A percentile compares a stretch with the other conserved stretches of the same genome.
These are phyloP conservation scores for Zonotrichia albicollis DNA, from an alignment of 2,797 vertebrate species.

Conservation along the genomic window DNA sequence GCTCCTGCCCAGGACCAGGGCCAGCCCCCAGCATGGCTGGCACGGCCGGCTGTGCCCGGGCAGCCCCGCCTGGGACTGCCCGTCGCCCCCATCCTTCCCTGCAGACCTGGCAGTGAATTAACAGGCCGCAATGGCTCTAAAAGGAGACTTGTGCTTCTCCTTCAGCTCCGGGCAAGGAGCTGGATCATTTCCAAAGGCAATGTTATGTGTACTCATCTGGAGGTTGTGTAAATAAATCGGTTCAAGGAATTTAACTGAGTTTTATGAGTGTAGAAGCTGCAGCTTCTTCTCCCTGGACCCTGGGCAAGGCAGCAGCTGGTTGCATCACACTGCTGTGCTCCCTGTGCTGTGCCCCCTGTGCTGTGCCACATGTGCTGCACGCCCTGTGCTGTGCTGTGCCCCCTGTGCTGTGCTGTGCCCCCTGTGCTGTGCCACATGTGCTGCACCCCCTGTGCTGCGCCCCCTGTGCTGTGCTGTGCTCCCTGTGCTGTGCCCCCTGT, in stretches of 20 bases:
- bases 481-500: too few relatives aligned
- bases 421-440: too few relatives aligned
- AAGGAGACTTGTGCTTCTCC: background rate
- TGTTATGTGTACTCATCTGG: constrained; percentile 16
- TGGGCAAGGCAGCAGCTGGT: rapidly evolving
- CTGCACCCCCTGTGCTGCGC: too few relatives aligned
- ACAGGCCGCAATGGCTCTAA: rapidly evolving
- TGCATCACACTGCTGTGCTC: rapidly evolving
- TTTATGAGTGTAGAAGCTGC: background rate
- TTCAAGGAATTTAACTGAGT: background rate
- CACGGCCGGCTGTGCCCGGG: background rate
- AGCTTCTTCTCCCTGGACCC: background rate
- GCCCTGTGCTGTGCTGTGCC: too few relatives aligned
- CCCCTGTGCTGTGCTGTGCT: too few relatives aligned
- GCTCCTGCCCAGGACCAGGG: rapidly evolving
- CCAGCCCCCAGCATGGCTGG: rapidly evolving
- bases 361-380: too few relatives aligned
- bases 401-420: too few relatives aligned
- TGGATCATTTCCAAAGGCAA: constrained; percentile 8
- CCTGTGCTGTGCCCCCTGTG: too few relatives aligned
- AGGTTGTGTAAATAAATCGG: constrained; percentile 17
- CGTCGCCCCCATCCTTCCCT: rapidly evolving
- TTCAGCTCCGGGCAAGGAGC: background rate
- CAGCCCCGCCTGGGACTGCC: rapidly evolving
- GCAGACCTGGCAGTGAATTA: background rate